These are phyloP conservation scores for Volucella bombylans DNA, from an alignment of 2,888 invertebrate genomes.

Conservation along the genomic window DNA sequence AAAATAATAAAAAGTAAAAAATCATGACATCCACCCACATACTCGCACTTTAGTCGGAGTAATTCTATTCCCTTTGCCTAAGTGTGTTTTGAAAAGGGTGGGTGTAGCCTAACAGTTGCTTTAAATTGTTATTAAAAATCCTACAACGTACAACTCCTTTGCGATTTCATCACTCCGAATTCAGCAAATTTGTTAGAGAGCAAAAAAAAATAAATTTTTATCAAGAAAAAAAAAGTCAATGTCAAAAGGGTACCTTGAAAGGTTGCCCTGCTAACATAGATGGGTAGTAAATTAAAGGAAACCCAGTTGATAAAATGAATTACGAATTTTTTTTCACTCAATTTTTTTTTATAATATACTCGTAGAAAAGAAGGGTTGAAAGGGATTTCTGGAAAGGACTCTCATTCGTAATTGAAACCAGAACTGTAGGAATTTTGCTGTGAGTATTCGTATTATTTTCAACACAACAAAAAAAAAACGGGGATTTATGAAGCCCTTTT, in stretches of 20 bases:
- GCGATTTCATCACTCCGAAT: constrained; percentile 60
- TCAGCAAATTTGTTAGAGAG: constrained; percentile 19
- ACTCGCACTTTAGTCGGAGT: neutral
- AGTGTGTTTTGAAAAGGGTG: neutral
- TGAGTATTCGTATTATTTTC: constrained; percentile 49
- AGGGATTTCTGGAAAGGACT: constrained; percentile 28
- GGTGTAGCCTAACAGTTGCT: constrained; percentile 33
- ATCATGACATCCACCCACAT: constrained; percentile 59
- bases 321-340: constrained; percentile 24
- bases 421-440: constrained; percentile 41
- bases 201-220: constrained; percentile 10
- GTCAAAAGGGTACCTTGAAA: constrained; percentile 46
- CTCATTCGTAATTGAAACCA: constrained; percentile 61
- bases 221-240: constrained; percentile 39
- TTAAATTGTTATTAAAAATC: constrained; percentile 68
- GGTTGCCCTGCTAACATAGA: constrained; percentile 25
- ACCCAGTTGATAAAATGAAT: constrained; percentile 63
- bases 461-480: too few relatives aligned
- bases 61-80: constrained; percentile 5
- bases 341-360: neutral
- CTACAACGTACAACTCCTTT: constrained; percentile 53
- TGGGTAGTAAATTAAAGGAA: constrained; percentile 59
- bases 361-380: constrained; percentile 35
- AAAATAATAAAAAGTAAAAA: constrained; percentile 65
- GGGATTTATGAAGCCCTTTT: too few relatives aligned